Evolutionary conservation across 2,888 invertebrate species (phyloP).

Genomic region (Stegana nigrithorax): DNA sequence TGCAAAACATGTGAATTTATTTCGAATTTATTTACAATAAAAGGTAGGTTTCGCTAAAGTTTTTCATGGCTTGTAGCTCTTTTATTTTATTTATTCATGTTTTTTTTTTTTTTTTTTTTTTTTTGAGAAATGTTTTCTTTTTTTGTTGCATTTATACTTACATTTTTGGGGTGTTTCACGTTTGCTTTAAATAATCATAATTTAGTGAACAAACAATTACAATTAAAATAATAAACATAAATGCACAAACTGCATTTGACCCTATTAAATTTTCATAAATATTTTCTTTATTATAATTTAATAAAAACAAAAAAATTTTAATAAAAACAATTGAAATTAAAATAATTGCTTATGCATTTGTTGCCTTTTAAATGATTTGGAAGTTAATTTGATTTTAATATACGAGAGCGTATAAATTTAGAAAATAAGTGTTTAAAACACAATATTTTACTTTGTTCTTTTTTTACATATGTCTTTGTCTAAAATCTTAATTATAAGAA

Average conservation of each 20-base stretch:
- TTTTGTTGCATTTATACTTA: neutral
- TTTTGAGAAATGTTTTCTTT: constrained; percentile 1
- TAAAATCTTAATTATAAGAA: neutral
- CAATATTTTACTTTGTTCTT: neutral
- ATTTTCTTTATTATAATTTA: too few relatives aligned
- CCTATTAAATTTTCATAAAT: too few relatives aligned
- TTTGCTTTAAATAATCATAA: too few relatives aligned
- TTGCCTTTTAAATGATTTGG: neutral
- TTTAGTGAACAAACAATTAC: too few relatives aligned
- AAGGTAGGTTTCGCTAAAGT: too few relatives aligned
- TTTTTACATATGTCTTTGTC: neutral
- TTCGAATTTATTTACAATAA: constrained; percentile 15
- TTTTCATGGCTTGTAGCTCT: too few relatives aligned
- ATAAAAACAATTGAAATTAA: neutral
- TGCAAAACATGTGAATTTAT: constrained; percentile 10
- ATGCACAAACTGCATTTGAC: too few relatives aligned
- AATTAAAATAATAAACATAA: neutral
- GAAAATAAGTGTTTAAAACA: constrained; percentile 9
- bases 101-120: constrained; percentile 20
- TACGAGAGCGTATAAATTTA: neutral
- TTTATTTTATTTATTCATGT: neutral
- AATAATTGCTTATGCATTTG: neutral
- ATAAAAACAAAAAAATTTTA: too few relatives aligned
- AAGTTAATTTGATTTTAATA: neutral
- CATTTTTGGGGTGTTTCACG: neutral